These are phyloP conservation scores for Lanius ludovicianus DNA, from an alignment of 2,113 vertebrate species.

Conservation along the genomic window DNA sequence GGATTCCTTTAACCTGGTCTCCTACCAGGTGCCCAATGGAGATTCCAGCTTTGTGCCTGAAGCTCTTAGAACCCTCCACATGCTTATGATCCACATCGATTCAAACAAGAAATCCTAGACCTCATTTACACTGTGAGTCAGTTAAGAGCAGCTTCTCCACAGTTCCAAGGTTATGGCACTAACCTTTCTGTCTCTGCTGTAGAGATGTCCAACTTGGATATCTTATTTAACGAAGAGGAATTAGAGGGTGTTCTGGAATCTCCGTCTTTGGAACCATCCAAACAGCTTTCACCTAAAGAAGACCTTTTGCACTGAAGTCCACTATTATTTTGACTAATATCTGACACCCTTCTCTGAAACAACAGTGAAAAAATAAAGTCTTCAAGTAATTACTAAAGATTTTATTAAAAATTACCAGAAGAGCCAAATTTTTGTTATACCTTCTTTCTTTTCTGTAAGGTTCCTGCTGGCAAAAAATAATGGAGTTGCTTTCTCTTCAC, in stretches of 20 bases:
- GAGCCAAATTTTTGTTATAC: constrained; percentile 57
- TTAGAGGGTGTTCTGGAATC: constrained; percentile 81
- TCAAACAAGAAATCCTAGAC: background rate
- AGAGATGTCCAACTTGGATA: constrained; percentile 65
- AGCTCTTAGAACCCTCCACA: background rate
- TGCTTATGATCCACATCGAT: background rate
- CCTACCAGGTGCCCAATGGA: background rate
- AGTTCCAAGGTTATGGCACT: background rate
- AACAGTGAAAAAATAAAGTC: background rate
- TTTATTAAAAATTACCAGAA: background rate
- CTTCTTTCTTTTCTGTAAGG: constrained; percentile 93
- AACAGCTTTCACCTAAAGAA: constrained; percentile 82
- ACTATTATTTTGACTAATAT: constrained; percentile 78
- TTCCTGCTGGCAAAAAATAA: constrained; percentile 90
- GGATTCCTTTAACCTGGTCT: background rate
- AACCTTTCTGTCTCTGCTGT: constrained; percentile 79
- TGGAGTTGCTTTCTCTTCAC: constrained; percentile 94
- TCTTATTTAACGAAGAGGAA: constrained; percentile 75
- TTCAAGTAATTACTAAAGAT: background rate
- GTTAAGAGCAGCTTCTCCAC: background rate
- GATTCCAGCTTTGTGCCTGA: background rate
- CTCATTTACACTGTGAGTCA: background rate
- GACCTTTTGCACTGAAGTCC: constrained; percentile 81
- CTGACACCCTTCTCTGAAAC: constrained; percentile 83
- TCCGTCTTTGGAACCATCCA: constrained; percentile 84